Base-by-base conservation (phyloP, 1,140 invertebrate species). In the Drosophila bifasciata region DNA sequence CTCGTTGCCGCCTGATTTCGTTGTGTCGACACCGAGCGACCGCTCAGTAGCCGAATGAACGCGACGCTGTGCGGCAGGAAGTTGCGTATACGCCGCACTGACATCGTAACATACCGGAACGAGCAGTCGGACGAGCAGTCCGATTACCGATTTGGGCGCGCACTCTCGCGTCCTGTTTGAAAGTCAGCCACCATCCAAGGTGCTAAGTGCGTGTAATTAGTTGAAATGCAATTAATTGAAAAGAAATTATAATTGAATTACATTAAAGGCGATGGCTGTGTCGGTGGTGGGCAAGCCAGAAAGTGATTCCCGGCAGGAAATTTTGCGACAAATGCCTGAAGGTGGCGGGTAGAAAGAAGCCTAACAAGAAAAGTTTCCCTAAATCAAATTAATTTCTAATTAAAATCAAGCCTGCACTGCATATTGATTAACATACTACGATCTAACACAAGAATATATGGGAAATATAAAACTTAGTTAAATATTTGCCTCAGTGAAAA, bases 31-130 rank as follows among this genome's bases (percentile, higher is more conserved):
- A 58, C 57, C 57, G 59, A 71, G 48, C 77, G 40, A 56, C 63
- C 48, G 44, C 80, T 86, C 81, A 85, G 81, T 85, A 70, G 81
- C 81, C 81, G 81, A 86, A 81, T 63, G 81, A 77, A 81, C 77
- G 81, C 77, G 77, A 76, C 76, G 68, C 79, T 57, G 79, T 72
- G 76, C 81, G 81, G 80, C 81, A 81, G 81, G 83, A 86, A 86
- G 61, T 85, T 88, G 81, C 77, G 77, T 85, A 81, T 81, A 78
- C 81, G 81, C 74, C 81, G 77, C 77, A 63, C 68, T 76, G 66
- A 55, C 71, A 56, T 45, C 41, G 51, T 40, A 53, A 45, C 41
- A 36, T 43, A 17, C 58, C 58, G 36, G 45, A 71, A 60, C 41
- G 58, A 36, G 32, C 32, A 13, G 52, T 68, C 64, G 62, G 49